Base-by-base conservation (phyloP, 2,113 vertebrate genomes). In the Potamarius usumacintae region DNA sequence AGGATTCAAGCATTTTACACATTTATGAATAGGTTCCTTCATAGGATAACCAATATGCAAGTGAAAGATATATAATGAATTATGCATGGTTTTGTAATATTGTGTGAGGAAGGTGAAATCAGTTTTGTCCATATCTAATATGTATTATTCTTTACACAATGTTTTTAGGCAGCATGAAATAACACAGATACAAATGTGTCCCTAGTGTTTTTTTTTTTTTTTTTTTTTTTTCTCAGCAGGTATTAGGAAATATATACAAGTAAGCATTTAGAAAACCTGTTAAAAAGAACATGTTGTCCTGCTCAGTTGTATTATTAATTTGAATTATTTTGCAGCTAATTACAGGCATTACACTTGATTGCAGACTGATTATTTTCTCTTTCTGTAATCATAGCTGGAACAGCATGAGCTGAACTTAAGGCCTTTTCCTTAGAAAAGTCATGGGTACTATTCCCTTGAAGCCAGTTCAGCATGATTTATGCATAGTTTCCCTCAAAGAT, bases 401-500 rank as follows among this genome's bases (percentile, higher is more conserved):
- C 15, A 60, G 17, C 10, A 48, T 42, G 7, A 48, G 53, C 71
- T 60, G 12, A 62, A 60, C 55, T n/a, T 12, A 67, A 85, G 34
- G 53, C 12, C 42, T 62, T 77, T 76, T n/a, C n/a, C 52, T 52
- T 22, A 62, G 79, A 8, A 12, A 82, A 82, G 30, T 62, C 57
- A 82, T 48, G 17, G 67, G 30, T 57, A n/a, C 2, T 60, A 15
- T 60, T 76, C 18, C 60, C 18, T 52, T 25, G 72, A 79, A 52
- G 22, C 22, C 4, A 20, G 2, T 67, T 86, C 27, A 48, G 78
- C 79, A 30, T 74, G 34, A 88, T 80, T 48, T 85, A 30, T 58
- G 58, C 42, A 74, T 50, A 74, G 74, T 71, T 77, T 71, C 74
- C 52, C 71, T 88, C 80, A 62, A 88, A 88, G 69, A 83, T 83